phyloP scores from a whole-genome alignment of 2,797 vertebrate genomes.

The Sebastes trivittatus region DNA sequence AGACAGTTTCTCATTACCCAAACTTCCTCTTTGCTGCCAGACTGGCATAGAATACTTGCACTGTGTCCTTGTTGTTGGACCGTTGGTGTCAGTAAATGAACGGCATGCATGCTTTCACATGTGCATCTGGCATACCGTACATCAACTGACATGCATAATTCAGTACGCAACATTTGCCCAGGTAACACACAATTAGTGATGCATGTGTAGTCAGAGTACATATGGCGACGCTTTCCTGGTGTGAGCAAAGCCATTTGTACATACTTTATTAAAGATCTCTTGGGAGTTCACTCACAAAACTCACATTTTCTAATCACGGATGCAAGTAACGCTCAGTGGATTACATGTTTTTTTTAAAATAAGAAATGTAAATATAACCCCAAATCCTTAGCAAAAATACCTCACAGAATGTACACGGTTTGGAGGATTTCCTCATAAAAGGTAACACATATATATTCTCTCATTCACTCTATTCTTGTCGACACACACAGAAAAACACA shows the following conservation, averaged over 20 bases:
- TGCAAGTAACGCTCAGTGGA: not conserved
- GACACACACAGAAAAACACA: constrained; percentile 26
- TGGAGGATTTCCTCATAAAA: constrained; percentile 13
- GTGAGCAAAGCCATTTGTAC: constrained; percentile 33
- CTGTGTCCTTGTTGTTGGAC: not conserved
- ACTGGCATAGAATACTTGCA: not conserved
- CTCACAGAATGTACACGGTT: not conserved
- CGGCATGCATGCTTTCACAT: not conserved
- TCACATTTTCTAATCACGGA: not conserved
- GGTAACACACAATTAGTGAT: constrained; percentile 7
- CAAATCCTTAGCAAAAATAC: not conserved
- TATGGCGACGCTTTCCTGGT: constrained; percentile 8
- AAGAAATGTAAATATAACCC: not conserved
- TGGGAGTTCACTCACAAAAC: not conserved
- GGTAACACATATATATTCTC: not conserved
- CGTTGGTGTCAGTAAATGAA: not conserved
- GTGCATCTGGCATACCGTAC: not conserved
- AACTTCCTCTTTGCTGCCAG: constrained; percentile 31
- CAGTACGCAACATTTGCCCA: not conserved
- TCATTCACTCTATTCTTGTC: not conserved
- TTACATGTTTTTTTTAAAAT: not conserved
- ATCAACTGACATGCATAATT: constrained; percentile 23
- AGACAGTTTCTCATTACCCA: constrained; percentile 47
- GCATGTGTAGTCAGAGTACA: constrained; percentile 16
- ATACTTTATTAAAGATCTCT: constrained; percentile 12